Evolutionary conservation across 2,888 invertebrate species (phyloP).

Genomic region (Asteroscopus sphinx): DNA sequence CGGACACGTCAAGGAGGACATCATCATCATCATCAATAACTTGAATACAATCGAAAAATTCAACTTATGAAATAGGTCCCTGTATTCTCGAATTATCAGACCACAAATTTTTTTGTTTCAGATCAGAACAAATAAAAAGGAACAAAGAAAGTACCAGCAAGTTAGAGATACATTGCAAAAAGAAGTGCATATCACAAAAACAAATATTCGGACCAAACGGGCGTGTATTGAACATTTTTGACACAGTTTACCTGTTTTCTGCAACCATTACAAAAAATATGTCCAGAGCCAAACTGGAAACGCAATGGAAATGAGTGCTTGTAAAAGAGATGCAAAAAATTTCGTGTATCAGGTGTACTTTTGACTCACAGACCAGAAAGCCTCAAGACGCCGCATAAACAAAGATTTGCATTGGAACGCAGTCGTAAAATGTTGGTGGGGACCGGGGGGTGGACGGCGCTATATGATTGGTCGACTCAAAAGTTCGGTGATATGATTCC

Average conservation of each 20-base stretch:
- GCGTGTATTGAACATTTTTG: conserved; percentile 45
- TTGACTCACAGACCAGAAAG: no score
- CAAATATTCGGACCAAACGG: conserved; percentile 20
- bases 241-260: conserved; percentile 45
- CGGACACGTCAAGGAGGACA: no score
- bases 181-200: conserved; percentile 38
- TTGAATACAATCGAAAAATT: background rate
- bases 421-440: no score
- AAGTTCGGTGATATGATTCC: no score
- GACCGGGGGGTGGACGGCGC: no score
- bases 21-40: no score
- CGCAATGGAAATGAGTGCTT: conserved; percentile 24
- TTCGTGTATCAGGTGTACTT: no score
- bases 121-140: conserved; percentile 23
- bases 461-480: no score
- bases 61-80: conserved; percentile 8
- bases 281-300: conserved; percentile 2
- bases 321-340: background rate
- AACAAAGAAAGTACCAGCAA: conserved; percentile 18
- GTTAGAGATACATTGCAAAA: conserved; percentile 33
- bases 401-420: no score
- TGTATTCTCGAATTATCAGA: conserved; percentile 8
- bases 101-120: conserved; percentile 12
- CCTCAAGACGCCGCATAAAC: no score
- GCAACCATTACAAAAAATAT: conserved; percentile 29